Evolutionary conservation across 2,797 vertebrate species (phyloP), one percentile per base, ranked within the genome.

Genomic region (Astyanax mexicanus): DNA sequence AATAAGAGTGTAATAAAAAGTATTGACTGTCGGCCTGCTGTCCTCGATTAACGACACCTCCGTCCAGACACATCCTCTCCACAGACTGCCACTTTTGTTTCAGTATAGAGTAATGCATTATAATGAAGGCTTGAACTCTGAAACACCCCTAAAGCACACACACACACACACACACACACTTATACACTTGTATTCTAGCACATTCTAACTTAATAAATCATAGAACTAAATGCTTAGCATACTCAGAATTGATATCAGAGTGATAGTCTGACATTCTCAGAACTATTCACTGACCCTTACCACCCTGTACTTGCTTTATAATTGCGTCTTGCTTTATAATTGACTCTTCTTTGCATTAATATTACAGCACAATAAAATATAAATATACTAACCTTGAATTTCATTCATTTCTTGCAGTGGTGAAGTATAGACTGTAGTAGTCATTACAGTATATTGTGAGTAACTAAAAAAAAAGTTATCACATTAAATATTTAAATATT

Each of bases 51-150:
- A 80, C 70, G 68, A 65, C 35, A 65, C 47, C 35, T 55, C 60
- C 64, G 69, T 77, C 75, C 75, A 70, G 29, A 67, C 52, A 10
- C 11, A 58, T 57, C 40, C 58, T 35, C 68, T 71, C 57, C 10
- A 69, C 64, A 83, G 72, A 76, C 69, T 75, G 35, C 47, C 51
- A 66, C 57, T 37, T 52, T 74, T 75, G 62, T 72, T 78, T 75
- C 35, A 15, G 13, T 35, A n/a, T 35, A 70, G 21, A 60, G 27
- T 58, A n/a, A 25, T 73, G 58, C 66, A 55, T 79, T 65, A 67
- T 67, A 77, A 45, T 74, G 44, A 69, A 61, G 21, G 21, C 19
- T 4, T 65, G 32, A 64, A 78, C 19, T 80, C 7, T 44, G 51
- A 70, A 64, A 54, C 45, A 29, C 12, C 44, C 21, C 45, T 66